Evolutionary conservation across 2,797 vertebrate genomes (phyloP), one percentile per base, ranked within the genome.

Genomic region (Lemur catta): DNA sequence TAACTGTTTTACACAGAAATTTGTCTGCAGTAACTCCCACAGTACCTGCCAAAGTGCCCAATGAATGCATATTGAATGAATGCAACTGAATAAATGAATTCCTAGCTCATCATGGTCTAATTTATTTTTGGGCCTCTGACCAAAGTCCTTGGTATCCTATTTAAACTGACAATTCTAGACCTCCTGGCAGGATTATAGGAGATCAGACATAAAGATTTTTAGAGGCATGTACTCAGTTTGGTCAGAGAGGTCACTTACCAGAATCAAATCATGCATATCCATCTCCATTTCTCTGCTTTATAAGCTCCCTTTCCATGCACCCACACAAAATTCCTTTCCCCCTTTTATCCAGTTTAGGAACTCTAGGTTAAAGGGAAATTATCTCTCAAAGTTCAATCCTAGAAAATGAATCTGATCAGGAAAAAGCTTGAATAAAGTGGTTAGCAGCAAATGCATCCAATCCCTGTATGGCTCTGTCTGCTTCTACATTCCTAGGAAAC

Each of bases 11-110:
- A 35, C 48, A 96, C 18, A 24, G 75, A 59, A 92, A 69, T 96
- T 92, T 91, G 85, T 69, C 79, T 14, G 17, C 48, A 52, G 61
- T 74, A 69, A 91, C 35, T 59, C 82, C 33, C 22, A 84, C 2
- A 52, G 38, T 63, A 86, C 55, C 63, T 96, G 74, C 26, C 89
- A 95, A 79, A 79, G 38, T 89, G n/a, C 30, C n/a, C 79, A 43
- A 35, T 41, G 48, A 94, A 81, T 89, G 76, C 71, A 57, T 82
- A 86, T 81, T 35, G 57, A 92, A 85, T 92, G n/a, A 95, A 86
- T 86, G 80, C 79, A 94, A 92, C 33, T 85, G 69, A 94, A 93
- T 81, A 93, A 94, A 75, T 88, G 30, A 79, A 95, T 90, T 96
- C 24, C n/a, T 84, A 26, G 90, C 92, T 97, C 33, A 72, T 91